Evolutionary conservation across 2,113 vertebrate species (phyloP), one percentile per base, ranked within the genome.

Genomic region (Poeciliopsis occidentalis): DNA sequence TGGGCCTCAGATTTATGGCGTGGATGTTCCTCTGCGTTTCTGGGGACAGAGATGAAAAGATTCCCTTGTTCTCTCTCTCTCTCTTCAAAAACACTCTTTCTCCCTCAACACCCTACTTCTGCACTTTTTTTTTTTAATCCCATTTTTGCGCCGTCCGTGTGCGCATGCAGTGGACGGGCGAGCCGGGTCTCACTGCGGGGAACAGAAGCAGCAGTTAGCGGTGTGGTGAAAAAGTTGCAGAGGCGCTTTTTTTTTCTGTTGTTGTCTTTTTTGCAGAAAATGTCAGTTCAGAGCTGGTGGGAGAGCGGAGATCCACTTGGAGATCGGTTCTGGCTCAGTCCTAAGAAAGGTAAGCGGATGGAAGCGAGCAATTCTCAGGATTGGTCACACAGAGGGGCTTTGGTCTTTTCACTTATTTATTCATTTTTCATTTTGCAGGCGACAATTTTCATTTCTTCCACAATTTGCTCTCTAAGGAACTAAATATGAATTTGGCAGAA

Each of bases 271-370:
- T 81, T 71, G 15, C 62, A 22, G 64, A 41, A 68, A 66, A 84
- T 84, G 77, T 89, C 72, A 37, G 31, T 78, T 78, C 78, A 69
- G 22, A 84, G 74, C 70, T 80, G 68, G 69, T 79, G 75, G 85
- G 89, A 91, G 47, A 73, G 69, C 51, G 93, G 90, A 15, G 95
- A 95, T 87, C 70, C 81, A 26, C 81, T 95, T 32, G 94, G 95
- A 66, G 95, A 95, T 71, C 93, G 93, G 8, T 95, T 95, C 87
- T 95, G 95, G 95, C 90, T 93, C 41, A 93, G 93, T 85, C 91
- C 85, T 2, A 94, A 84, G 78, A 95, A 95, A 95, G 94, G 95
- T 95, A 88, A 81, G 94, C 15, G 8, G 4, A 62, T 41, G 19
- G 4, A 31, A 70, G 27, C n/a, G 24, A 41, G 13, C n/a, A 30